Percentiles rank a stretch among this genome's conserved stretches.
Evolutionary conservation across 2,888 invertebrate genomes (phyloP).

Genomic region (Calameuta pallipes): DNA sequence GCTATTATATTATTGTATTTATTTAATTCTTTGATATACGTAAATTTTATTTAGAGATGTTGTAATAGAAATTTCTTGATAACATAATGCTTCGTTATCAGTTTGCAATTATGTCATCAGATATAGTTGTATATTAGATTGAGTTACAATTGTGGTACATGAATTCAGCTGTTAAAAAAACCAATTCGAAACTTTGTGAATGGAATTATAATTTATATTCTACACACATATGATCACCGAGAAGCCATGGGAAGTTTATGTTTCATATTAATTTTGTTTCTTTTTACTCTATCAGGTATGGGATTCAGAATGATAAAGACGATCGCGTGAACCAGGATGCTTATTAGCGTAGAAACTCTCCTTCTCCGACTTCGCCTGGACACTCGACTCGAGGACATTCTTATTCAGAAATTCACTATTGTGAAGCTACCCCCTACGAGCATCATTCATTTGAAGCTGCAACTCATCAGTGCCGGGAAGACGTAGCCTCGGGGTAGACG

Average conservation of each 20-base stretch:
- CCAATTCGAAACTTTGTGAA: too few relatives aligned
- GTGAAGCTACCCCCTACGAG: conserved; percentile 20
- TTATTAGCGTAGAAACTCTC: neutral
- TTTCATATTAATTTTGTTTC: neutral
- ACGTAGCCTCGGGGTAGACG: neutral
- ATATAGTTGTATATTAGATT: neutral
- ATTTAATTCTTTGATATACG: neutral
- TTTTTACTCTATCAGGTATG: neutral
- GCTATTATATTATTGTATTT: neutral
- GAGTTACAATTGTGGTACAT: neutral
- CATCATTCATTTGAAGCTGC: neutral
- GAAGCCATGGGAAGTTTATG: too few relatives aligned
- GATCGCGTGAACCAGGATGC: neutral
- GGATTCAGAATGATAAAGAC: neutral
- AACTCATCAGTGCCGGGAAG: conserved; percentile 6
- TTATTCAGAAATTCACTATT: conserved; percentile 36
- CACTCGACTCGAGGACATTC: conserved; percentile 37
- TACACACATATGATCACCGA: too few relatives aligned
- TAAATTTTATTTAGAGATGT: neutral
- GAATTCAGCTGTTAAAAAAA: neutral
- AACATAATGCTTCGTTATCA: neutral
- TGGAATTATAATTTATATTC: too few relatives aligned
- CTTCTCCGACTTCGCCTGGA: conserved; percentile 26
- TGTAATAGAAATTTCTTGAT: neutral
- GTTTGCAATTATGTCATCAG: neutral